Percentiles rank a stretch among this genome's conserved stretches.
Conservation (phyloP, 2,888 invertebrate genomes). For the Blomia tropicalis region DNA sequence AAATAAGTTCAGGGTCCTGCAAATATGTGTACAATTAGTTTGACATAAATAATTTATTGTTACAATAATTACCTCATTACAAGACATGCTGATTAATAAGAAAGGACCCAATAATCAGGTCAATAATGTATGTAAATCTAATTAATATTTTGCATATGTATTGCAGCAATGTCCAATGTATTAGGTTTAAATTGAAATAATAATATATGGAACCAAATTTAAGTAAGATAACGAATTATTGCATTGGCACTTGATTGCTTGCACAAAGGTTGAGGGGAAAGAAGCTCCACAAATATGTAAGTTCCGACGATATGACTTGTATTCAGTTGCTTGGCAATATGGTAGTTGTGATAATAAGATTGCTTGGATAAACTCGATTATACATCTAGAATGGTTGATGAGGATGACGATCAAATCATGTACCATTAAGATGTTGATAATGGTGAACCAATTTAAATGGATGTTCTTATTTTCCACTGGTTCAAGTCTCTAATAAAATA, state of each 20-base stretch:
- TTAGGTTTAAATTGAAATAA: neutral
- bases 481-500: no score
- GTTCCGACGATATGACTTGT: no score
- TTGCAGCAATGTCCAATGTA: neutral
- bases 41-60: neutral
- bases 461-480: no score
- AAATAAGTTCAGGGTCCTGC: conserved; percentile 93
- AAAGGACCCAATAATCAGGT: no score
- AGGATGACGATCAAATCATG: no score
- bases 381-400: neutral
- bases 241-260: conserved; percentile 10
- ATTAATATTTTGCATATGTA: neutral
- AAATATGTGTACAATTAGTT: conserved; percentile 3
- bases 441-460: no score
- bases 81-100: no score
- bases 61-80: conserved; percentile 20
- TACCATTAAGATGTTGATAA: neutral
- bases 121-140: neutral
- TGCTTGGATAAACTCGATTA: neutral
- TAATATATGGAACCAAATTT: neutral
- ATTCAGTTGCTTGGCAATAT: conserved; percentile 8
- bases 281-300: conserved; percentile 7
- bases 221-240: neutral
- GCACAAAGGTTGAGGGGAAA: no score
- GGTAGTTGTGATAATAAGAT: neutral